A percentile compares a stretch with the other conserved stretches of the same genome.
Conservation (phyloP, 2,797 vertebrate species). For the Myotis planiceps region DNA sequence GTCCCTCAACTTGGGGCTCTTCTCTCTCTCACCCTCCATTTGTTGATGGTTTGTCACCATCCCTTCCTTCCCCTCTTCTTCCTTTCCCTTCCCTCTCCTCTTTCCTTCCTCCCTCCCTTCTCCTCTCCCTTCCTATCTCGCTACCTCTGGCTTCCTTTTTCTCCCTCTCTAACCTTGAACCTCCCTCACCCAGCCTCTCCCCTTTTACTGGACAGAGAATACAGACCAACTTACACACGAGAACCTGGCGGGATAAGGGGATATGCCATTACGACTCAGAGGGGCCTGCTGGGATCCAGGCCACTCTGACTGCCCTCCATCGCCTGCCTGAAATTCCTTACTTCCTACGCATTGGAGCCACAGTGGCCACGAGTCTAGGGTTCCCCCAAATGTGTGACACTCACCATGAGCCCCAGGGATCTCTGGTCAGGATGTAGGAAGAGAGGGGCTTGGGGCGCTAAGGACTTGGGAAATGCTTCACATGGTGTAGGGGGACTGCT, state of each 20-base stretch:
- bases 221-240: neutral
- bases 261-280: neutral
- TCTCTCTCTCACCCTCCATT: neutral
- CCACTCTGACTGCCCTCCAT: fast-evolving
- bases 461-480: neutral
- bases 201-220: neutral
- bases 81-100: neutral
- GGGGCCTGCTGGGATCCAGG: neutral
- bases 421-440: neutral
- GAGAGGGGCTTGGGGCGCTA: neutral
- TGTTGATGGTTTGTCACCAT: neutral
- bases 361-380: neutral
- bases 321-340: neutral
- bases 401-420: neutral
- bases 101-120: fast-evolving
- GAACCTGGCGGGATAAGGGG: neutral
- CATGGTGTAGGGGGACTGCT: neutral
- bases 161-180: neutral
- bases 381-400: neutral
- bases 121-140: no score
- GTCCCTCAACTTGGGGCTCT: neutral
- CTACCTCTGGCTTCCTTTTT: neutral
- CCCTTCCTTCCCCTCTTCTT: neutral
- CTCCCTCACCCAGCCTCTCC: no score
- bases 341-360: neutral